Evolutionary conservation across 1,140 invertebrate species (phyloP).

Genomic region (Episyrphus balteatus): DNA sequence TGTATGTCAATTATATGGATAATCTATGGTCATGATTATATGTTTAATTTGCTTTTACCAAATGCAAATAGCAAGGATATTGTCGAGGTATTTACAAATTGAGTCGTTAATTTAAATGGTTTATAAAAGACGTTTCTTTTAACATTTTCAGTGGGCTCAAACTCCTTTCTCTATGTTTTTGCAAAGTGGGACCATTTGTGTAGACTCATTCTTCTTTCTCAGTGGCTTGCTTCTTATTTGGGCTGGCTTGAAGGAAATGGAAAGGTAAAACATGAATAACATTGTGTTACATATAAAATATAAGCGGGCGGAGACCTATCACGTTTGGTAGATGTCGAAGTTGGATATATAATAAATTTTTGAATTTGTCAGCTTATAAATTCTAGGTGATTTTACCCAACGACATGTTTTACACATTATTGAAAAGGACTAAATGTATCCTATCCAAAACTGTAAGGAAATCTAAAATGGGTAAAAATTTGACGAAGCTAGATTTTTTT

Average conservation of each 20-base stretch:
- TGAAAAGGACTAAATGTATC: too few species aligned
- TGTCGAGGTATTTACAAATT: neutral
- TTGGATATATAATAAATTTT: too few species aligned
- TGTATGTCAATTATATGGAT: neutral
- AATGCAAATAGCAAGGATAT: neutral
- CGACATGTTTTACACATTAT: too few species aligned
- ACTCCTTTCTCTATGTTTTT: constrained; percentile 42
- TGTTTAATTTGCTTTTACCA: neutral
- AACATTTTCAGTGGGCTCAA: constrained; percentile 27
- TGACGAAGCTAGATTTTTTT: too few species aligned
- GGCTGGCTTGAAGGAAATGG: constrained; percentile 48
- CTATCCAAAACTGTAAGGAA: too few species aligned
- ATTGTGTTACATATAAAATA: too few species aligned
- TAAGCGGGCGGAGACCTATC: too few species aligned
- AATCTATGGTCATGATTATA: neutral
- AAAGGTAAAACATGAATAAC: constrained; percentile 37
- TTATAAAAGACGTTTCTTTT: constrained; percentile 9
- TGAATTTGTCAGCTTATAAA: too few species aligned
- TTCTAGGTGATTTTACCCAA: too few species aligned
- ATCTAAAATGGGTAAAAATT: too few species aligned
- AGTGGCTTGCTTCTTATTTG: constrained; percentile 52
- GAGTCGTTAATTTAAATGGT: neutral
- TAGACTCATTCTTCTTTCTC: constrained; percentile 54
- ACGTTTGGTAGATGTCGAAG: too few species aligned
- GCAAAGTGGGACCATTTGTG: constrained; percentile 44